A percentile compares a stretch with the other conserved stretches of the same genome.
These are phyloP conservation scores for Diplolepis rosae DNA, from an alignment of 2,888 invertebrate species.

Conservation along the genomic window DNA sequence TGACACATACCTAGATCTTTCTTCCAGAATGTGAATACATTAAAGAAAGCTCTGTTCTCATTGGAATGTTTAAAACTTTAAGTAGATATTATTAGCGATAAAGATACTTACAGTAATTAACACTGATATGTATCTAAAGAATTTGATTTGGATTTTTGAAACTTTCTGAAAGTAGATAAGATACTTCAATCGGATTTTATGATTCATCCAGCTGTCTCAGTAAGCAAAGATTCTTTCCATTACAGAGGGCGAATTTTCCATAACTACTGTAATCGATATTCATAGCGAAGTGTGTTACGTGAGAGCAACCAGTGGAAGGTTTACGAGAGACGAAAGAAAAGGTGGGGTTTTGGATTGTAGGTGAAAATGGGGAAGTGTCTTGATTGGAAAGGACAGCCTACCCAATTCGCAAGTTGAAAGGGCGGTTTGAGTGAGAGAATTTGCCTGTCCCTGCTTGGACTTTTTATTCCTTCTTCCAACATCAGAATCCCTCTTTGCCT, in stretches of 20 bases:
- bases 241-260: constrained; percentile 25
- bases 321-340: not conserved
- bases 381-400: constrained; percentile 36
- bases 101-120: not conserved
- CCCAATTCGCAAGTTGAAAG: constrained; percentile 24
- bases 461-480: constrained; percentile 34
- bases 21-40: too few species aligned
- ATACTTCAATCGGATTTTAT: constrained; percentile 13
- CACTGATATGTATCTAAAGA: not conserved
- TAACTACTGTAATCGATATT: constrained; percentile 62
- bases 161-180: not conserved
- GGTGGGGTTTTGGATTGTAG: constrained; percentile 10
- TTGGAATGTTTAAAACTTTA: too few species aligned
- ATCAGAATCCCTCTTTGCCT: not conserved
- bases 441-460: constrained; percentile 32
- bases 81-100: too few species aligned
- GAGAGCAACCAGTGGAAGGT: constrained; percentile 43
- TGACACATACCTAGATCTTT: too few species aligned
- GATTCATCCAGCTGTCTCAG: constrained; percentile 12
- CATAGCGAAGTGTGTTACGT: constrained; percentile 64
- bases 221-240: constrained; percentile 24
- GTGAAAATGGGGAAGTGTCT: constrained; percentile 22
- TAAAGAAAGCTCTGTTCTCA: too few species aligned
- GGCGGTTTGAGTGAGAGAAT: constrained; percentile 33
- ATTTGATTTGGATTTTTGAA: not conserved